These are phyloP conservation scores for Apeltes quadracus DNA, from an alignment of 2,113 vertebrate genomes.

Conservation along the genomic window DNA sequence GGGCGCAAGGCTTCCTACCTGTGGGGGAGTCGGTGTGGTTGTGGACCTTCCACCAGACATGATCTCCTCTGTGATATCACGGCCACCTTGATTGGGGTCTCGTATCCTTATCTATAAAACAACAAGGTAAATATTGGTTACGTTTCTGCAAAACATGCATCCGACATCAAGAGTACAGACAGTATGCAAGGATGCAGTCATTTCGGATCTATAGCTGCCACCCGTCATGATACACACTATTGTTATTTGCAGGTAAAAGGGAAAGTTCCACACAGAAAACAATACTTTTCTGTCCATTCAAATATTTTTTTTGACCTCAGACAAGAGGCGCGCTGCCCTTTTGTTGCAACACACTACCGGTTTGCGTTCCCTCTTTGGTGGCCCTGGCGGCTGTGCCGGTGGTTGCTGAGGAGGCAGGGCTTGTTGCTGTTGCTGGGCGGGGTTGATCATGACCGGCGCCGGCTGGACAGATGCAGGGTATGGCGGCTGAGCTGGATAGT, in stretches of 20 bases:
- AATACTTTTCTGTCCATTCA: conserved; percentile 57
- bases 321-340: conserved; percentile 51
- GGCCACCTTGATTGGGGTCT: conserved; percentile 96
- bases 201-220: conserved; percentile 31
- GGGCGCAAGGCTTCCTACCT: conserved; percentile 78
- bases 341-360: conserved; percentile 82
- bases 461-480: conserved; percentile 87
- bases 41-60: conserved; percentile 93
- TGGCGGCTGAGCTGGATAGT: conserved; percentile 91
- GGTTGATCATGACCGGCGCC: conserved; percentile 88
- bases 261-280: conserved; percentile 70
- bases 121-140: background rate
- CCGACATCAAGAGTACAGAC: conserved; percentile 14
- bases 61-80: conserved; percentile 97
- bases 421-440: conserved; percentile 80
- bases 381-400: conserved; percentile 78
- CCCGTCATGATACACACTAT: conserved; percentile 38
- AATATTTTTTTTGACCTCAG: conserved; percentile 43
- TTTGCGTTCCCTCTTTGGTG: conserved; percentile 91
- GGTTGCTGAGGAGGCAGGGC: conserved; percentile 78
- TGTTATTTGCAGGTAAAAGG: conserved; percentile 60
- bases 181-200: conserved; percentile 12
- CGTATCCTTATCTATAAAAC: conserved; percentile 92
- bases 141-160: background rate
- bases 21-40: conserved; percentile 94